Conservation (phyloP, 2,888 invertebrate genomes). For the Lycocerus yunnanus region DNA sequence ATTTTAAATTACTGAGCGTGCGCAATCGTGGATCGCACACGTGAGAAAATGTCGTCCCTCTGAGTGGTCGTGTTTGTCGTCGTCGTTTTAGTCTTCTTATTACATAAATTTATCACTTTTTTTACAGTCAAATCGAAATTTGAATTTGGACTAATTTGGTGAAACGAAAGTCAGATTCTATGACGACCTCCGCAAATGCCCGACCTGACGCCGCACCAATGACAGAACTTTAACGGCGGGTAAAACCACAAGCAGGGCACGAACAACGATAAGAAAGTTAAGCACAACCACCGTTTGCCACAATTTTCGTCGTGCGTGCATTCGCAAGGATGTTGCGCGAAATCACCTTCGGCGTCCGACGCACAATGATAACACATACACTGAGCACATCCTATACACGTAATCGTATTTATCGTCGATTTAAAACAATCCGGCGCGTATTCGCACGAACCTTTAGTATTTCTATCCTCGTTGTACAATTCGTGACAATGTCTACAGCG, state of each 20-base stretch:
- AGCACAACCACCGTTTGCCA: constrained; percentile 82
- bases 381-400: constrained; percentile 80
- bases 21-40: not conserved
- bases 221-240: constrained; percentile 82
- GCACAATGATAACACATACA: constrained; percentile 94
- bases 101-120: not conserved
- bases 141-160: constrained; percentile 41
- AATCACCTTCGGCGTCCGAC: constrained; percentile 88
- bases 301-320: constrained; percentile 75
- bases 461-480: constrained; percentile 80
- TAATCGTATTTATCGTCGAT: constrained; percentile 78
- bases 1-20: constrained; percentile 2
- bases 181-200: constrained; percentile 86
- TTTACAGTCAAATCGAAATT: not conserved
- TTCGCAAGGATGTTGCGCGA: constrained; percentile 82
- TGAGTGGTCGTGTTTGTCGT: not conserved
- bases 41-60: not conserved
- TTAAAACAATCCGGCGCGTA: constrained; percentile 85
- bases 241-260: constrained; percentile 96
- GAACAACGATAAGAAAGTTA: constrained; percentile 82
- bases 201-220: constrained; percentile 80
- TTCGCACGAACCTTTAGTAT: constrained; percentile 83
- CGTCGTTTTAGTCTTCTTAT: not conserved
- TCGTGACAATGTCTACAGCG: constrained; percentile 77
- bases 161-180: constrained; percentile 53